phyloP scores from a whole-genome alignment of 2,113 vertebrate genomes.

The Charadrius vociferus region DNA sequence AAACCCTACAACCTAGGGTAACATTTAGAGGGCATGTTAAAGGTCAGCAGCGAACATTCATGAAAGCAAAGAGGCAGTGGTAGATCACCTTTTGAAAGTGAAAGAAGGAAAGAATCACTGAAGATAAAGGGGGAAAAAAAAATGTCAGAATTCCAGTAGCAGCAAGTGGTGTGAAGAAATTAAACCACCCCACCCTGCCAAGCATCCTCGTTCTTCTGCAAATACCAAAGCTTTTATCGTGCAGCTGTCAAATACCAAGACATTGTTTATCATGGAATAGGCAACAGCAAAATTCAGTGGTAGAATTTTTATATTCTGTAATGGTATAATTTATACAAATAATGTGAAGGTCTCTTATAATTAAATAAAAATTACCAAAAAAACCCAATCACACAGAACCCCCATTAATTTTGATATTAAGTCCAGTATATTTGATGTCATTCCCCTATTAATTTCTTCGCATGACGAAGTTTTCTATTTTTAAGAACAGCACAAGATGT shows the following conservation, averaged over 20 bases:
- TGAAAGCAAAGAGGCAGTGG: neutral
- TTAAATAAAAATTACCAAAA: neutral
- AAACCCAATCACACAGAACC: neutral
- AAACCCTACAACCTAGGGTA: neutral
- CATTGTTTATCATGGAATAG: neutral
- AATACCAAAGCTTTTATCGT: slow-evolving; percentile 32
- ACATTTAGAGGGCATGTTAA: slow-evolving; percentile 17
- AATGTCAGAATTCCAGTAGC: neutral
- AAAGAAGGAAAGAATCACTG: neutral
- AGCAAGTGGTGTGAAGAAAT: neutral
- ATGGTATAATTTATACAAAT: neutral
- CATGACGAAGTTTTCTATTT: neutral
- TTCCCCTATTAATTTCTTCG: neutral
- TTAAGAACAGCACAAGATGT: neutral
- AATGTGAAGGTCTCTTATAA: neutral
- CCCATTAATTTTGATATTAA: neutral
- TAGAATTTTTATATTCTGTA: neutral
- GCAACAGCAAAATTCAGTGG: neutral
- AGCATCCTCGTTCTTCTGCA: neutral
- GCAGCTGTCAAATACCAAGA: slow-evolving; percentile 21
- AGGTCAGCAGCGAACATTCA: slow-evolving; percentile 19
- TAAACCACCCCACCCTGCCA: neutral
- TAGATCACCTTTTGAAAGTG: neutral
- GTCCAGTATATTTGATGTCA: neutral
- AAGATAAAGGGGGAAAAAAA: neutral